Conservation (phyloP, 2,888 invertebrate genomes). For the Agrilus cyanescens region DNA sequence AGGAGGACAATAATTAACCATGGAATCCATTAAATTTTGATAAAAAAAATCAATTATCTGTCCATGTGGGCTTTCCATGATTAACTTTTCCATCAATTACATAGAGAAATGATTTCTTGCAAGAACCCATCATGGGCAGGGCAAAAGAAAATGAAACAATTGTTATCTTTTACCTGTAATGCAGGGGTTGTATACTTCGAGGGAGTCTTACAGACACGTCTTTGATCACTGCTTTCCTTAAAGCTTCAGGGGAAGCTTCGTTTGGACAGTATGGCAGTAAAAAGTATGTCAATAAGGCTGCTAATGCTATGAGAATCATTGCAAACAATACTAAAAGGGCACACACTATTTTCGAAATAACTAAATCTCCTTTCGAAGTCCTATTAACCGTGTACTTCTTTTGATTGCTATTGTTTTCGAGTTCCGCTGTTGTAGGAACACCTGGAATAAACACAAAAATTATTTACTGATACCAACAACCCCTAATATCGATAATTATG, state of each 20-base stretch:
- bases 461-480: background rate
- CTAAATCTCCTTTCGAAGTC: slow-evolving; percentile 21
- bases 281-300: slow-evolving; percentile 31
- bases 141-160: background rate
- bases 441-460: slow-evolving; percentile 23
- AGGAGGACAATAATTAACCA: no score
- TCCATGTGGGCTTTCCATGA: no score
- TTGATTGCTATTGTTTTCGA: slow-evolving; percentile 31
- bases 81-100: no score
- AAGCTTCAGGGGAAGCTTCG: slow-evolving; percentile 12
- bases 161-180: slow-evolving; percentile 6
- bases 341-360: slow-evolving; percentile 30
- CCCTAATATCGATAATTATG: no score
- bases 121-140: no score
- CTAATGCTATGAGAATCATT: slow-evolving; percentile 27
- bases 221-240: slow-evolving; percentile 6
- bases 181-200: slow-evolving; percentile 6
- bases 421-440: slow-evolving; percentile 31
- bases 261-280: slow-evolving; percentile 26
- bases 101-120: no score
- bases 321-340: slow-evolving; percentile 30
- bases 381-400: slow-evolving; percentile 34
- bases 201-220: slow-evolving; percentile 2
- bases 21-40: no score
- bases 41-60: no score